Conservation (phyloP, 2,113 vertebrate species). For the Gulo gulo region DNA sequence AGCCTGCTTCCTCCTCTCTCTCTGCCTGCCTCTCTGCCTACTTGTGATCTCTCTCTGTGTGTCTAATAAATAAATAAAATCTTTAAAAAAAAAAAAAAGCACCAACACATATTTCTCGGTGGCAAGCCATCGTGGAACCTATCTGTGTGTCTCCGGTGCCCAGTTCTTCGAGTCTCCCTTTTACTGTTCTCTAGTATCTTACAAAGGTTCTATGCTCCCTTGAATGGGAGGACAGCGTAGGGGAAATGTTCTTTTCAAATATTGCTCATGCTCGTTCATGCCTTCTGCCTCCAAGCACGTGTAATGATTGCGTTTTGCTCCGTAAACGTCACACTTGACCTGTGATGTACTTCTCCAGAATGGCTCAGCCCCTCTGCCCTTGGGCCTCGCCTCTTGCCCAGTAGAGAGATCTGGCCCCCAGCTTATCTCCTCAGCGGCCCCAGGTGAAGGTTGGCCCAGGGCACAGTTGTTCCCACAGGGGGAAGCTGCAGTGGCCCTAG, state of each 20-base stretch:
- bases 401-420: neutral
- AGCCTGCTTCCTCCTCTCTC: too few relatives aligned
- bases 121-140: neutral
- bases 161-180: neutral
- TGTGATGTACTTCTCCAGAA: neutral
- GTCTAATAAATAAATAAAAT: too few relatives aligned
- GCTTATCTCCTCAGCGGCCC: neutral
- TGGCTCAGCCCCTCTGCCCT: too few relatives aligned
- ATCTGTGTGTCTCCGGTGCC: fast-evolving
- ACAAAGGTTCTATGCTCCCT: neutral
- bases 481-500: neutral
- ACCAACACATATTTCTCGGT: neutral
- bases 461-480: neutral
- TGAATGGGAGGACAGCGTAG: neutral
- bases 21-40: too few relatives aligned
- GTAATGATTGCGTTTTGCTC: neutral
- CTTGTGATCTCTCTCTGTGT: too few relatives aligned
- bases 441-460: neutral
- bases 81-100: too few relatives aligned
- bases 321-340: fast-evolving
- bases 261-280: neutral
- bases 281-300: neutral
- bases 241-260: neutral
- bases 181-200: neutral
- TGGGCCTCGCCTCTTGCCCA: neutral